A percentile compares a stretch with the other conserved stretches of the same genome.
Conservation (phyloP, 2,888 invertebrate genomes). For the Hirudinaria manillensis region DNA sequence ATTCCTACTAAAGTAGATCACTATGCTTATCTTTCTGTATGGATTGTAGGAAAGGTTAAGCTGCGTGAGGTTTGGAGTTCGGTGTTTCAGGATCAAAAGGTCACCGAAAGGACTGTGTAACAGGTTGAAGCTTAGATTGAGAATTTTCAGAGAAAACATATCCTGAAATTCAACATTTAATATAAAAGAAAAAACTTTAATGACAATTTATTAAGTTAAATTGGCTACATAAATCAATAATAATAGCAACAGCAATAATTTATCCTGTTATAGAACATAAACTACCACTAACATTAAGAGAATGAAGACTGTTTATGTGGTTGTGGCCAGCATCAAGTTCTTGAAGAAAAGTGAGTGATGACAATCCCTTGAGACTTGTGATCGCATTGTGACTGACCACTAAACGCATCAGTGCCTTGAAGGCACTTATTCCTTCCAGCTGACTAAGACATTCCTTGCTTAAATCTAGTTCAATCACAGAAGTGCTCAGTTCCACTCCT, state of each 20-base stretch:
- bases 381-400: conserved; percentile 52
- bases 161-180: conserved; percentile 27
- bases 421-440: conserved; percentile 42
- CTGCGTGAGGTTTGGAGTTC: conserved; percentile 45
- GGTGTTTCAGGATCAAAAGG: conserved; percentile 49
- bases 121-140: conserved; percentile 52
- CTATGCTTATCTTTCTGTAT: conserved; percentile 46
- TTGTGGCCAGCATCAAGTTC: conserved; percentile 16
- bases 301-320: background rate
- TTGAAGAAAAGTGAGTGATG: conserved; percentile 42
- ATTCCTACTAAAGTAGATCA: background rate
- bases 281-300: background rate
- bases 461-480: conserved; percentile 34
- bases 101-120: conserved; percentile 49
- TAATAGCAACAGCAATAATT: too few species aligned
- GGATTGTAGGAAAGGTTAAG: conserved; percentile 50
- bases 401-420: conserved; percentile 45
- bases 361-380: conserved; percentile 45
- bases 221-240: too few species aligned
- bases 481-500: too few species aligned
- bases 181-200: background rate
- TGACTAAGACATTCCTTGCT: conserved; percentile 48
- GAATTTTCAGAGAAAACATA: conserved; percentile 45
- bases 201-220: background rate
- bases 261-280: too few species aligned